Evolutionary conservation across 1,140 invertebrate genomes (phyloP).

Genomic region (Drosophila sechellia): DNA sequence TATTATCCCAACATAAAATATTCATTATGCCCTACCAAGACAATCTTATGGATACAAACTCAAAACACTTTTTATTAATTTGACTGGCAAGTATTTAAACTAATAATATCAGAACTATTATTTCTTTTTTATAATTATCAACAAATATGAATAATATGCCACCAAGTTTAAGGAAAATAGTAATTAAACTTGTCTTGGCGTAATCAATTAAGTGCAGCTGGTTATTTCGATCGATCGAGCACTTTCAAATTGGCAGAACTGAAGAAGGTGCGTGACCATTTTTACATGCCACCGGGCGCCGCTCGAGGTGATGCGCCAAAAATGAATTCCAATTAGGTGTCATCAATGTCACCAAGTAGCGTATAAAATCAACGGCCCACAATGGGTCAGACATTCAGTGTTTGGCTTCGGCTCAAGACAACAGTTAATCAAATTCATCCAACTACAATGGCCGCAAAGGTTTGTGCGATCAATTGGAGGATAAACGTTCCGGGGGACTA

Average conservation of each 20-base stretch:
- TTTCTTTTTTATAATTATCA: no score
- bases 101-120: no score
- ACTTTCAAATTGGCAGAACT: constrained; percentile 27
- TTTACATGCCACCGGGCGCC: constrained; percentile 30
- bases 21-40: no score
- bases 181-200: constrained; percentile 43
- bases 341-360: constrained; percentile 68
- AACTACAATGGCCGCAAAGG: constrained; percentile 73
- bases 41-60: no score
- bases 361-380: constrained; percentile 62
- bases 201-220: constrained; percentile 28
- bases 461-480: constrained; percentile 27
- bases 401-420: constrained; percentile 59
- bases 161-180: background rate
- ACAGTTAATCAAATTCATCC: constrained; percentile 28
- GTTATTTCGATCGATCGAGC: constrained; percentile 17
- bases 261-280: constrained; percentile 41
- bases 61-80: no score
- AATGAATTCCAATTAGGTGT: constrained; percentile 77
- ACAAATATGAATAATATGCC: background rate
- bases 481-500: constrained; percentile 6
- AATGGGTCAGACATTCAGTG: constrained; percentile 68
- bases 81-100: no score
- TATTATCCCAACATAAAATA: no score
- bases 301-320: constrained; percentile 55